Conservation (phyloP, 2,797 vertebrate species). For the Poecilia wingei region DNA sequence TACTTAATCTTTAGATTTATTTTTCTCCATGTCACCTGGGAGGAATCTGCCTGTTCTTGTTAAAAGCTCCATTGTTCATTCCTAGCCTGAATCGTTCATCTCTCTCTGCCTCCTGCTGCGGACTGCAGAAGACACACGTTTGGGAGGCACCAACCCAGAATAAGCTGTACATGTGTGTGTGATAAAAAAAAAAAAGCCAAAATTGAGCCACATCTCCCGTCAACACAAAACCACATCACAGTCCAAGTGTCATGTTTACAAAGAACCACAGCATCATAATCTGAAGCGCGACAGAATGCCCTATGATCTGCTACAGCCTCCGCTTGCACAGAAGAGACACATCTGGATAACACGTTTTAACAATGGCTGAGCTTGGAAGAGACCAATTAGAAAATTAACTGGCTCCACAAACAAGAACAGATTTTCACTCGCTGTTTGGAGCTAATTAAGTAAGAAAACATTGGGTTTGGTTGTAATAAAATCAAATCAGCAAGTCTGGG, state of each 20-base stretch:
- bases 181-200: not conserved
- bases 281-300: not conserved
- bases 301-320: constrained; percentile 1
- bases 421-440: constrained; percentile 1
- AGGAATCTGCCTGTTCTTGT: not conserved
- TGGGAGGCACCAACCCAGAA: constrained; percentile 52
- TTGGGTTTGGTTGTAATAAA: constrained; percentile 18
- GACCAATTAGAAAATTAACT: constrained; percentile 70
- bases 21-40: not conserved
- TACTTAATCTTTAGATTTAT: not conserved
- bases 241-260: not conserved
- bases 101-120: constrained; percentile 25
- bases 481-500: not conserved
- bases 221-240: constrained; percentile 28
- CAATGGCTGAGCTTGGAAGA: constrained; percentile 16
- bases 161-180: constrained; percentile 35
- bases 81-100: not conserved
- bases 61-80: constrained; percentile 13
- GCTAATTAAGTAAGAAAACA: constrained; percentile 47
- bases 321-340: constrained; percentile 24
- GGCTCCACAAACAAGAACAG: constrained; percentile 55
- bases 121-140: constrained; percentile 20
- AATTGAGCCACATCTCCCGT: not conserved
- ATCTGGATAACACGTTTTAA: constrained; percentile 63
- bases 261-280: constrained; percentile 16